Conservation (phyloP, 2,797 vertebrate genomes). For the Hydrophis major region DNA sequence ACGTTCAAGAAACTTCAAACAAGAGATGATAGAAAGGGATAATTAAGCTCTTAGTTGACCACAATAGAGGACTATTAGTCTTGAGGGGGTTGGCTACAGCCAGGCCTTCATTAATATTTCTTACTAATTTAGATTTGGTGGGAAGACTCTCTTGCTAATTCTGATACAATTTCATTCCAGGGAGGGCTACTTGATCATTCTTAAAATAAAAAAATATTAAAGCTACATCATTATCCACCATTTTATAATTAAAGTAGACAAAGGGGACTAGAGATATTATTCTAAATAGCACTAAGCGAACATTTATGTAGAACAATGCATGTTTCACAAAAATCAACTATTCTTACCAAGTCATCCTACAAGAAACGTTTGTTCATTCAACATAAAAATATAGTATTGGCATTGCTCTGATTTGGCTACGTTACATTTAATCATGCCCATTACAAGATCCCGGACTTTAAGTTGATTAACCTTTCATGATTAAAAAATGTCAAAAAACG, state of each 20-base stretch:
- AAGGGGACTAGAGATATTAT: neutral
- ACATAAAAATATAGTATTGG: neutral
- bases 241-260: slow-evolving; percentile 2
- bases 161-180: neutral
- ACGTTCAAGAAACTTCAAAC: neutral
- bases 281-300: neutral
- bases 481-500: neutral
- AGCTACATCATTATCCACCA: neutral
- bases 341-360: neutral
- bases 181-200: neutral
- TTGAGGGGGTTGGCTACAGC: neutral
- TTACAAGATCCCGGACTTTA: neutral
- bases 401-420: neutral
- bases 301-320: neutral
- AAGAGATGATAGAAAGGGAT: neutral
- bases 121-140: neutral
- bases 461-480: neutral
- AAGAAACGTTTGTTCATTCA: neutral
- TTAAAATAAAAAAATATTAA: neutral
- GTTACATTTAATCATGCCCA: neutral
- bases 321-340: neutral
- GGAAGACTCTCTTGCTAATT: neutral
- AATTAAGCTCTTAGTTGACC: neutral
- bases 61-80: neutral
- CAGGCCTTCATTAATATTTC: neutral